Evolutionary conservation across 2,113 vertebrate genomes (phyloP).

Genomic region (Microcebus jonahi): DNA sequence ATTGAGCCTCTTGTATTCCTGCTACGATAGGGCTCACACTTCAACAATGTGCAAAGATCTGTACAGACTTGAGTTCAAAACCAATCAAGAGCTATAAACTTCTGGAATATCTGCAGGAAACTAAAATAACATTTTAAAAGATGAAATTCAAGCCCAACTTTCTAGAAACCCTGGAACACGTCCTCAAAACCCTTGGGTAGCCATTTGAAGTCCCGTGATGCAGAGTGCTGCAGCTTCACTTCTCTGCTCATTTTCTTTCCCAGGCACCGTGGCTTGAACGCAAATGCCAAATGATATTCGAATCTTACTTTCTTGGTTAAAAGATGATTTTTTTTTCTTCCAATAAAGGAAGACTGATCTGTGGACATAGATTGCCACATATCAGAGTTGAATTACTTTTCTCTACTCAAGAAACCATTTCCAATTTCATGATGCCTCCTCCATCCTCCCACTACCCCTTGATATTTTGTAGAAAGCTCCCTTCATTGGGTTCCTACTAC

Average conservation of each 20-base stretch:
- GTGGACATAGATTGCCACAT: neutral
- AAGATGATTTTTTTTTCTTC: conserved; percentile 9
- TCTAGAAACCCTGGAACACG: neutral
- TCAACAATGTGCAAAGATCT: no score
- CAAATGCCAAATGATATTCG: neutral
- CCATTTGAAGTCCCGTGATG: accelerated
- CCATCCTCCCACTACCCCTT: neutral
- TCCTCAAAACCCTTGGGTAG: neutral
- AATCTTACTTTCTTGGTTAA: neutral
- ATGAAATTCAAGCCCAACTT: neutral
- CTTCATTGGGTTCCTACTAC: neutral
- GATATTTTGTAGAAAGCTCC: neutral
- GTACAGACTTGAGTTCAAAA: neutral
- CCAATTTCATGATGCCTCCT: neutral
- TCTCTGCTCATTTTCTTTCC: neutral
- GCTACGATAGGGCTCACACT: accelerated
- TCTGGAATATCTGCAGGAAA: neutral
- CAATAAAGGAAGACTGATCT: neutral
- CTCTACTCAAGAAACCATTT: neutral
- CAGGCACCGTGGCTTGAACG: accelerated
- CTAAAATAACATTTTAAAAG: neutral
- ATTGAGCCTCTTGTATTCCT: accelerated
- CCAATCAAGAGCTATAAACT: neutral
- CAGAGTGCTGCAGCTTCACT: accelerated
- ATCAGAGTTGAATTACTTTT: neutral